Base-by-base conservation (phyloP, 2,888 invertebrate genomes). In the Callinectes sapidus region DNA sequence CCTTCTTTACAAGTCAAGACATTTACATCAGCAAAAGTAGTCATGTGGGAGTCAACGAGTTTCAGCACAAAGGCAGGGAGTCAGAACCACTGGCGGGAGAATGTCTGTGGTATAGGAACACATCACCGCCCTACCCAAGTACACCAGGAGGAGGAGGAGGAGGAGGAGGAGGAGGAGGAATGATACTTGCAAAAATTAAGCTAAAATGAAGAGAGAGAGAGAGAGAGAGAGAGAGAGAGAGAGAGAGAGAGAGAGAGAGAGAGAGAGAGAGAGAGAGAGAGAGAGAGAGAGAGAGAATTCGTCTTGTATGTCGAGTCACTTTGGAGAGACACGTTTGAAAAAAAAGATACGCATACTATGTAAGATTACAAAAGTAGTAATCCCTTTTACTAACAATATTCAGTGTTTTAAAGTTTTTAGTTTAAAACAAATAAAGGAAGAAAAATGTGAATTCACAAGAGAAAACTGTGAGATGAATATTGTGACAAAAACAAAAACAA, bases 231-330 rank as follows among this genome's bases (percentile, higher is more conserved):
- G 86, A 86, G 86, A 86, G 86, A 86, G 86, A 86, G 86, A 86
- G 86, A 86, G 86, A 86, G 86, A 86, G 86, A 86, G 86, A 86
- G 86, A 86, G 86, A 86, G 86, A 86, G 86, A 86, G 86, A 86
- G 86, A 86, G 86, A 86, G 86, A 86, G 86, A 86, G 86, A 86
- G 86, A 86, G 86, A 86, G 86, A 86, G 86, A 86, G 86, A 86
- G 86, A 86, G 86, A 86, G 86, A 86, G 86, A 86, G 86, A 42
- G 35, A 71, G 71, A 71, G 71, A 71, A 86, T 42, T 42, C 42
- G 42, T 42, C 18, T 39, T 16, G 86, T 86, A n/a, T 86, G 39
- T 42, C 18, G 86, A 86, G 39, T 42, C 13, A 86, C 23, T 42
- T 39, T 86, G 23, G 28, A 28, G 28, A 10, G 71, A 13, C 71